A percentile compares a stretch with the other conserved stretches of the same genome.
Conservation (phyloP, 2,797 vertebrate genomes). For the Scyliorhinus canicula region DNA sequence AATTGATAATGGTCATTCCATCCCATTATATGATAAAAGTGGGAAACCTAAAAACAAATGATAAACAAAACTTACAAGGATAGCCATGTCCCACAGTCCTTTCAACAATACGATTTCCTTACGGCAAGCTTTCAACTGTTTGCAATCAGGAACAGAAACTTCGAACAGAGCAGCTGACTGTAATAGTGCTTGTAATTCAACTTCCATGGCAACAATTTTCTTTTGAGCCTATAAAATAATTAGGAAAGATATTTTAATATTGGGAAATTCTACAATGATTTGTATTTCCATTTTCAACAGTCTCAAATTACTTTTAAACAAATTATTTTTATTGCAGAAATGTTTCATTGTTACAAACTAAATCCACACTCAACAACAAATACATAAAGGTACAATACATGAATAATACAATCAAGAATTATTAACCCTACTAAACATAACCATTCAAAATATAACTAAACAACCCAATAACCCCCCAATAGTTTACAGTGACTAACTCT, state of each 20-base stretch:
- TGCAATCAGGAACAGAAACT: conserved; percentile 53
- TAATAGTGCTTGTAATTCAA: conserved; percentile 47
- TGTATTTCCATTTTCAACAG: not conserved
- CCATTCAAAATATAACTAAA: no score
- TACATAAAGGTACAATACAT: no score
- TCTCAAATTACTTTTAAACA: not conserved
- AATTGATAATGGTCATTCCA: not conserved
- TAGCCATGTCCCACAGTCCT: conserved; percentile 62
- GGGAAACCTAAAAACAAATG: not conserved
- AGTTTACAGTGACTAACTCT: no score
- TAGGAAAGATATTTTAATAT: not conserved
- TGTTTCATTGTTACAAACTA: no score
- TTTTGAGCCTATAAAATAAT: conserved; percentile 49
- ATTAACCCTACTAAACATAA: no score
- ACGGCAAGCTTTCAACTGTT: conserved; percentile 53
- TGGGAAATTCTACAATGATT: not conserved
- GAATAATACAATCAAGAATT: no score
- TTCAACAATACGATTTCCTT: conserved; percentile 57
- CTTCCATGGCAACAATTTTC: conserved; percentile 48
- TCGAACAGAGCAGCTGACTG: conserved; percentile 55
- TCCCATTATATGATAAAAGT: not conserved
- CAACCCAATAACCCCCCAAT: no score
- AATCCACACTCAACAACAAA: no score
- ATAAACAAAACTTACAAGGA: conserved; percentile 48
- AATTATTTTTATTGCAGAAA: no score